A percentile compares a stretch with the other conserved stretches of the same genome.
Evolutionary conservation across 2,888 invertebrate genomes (phyloP).

Genomic region (Drosophila sordidapex): DNA sequence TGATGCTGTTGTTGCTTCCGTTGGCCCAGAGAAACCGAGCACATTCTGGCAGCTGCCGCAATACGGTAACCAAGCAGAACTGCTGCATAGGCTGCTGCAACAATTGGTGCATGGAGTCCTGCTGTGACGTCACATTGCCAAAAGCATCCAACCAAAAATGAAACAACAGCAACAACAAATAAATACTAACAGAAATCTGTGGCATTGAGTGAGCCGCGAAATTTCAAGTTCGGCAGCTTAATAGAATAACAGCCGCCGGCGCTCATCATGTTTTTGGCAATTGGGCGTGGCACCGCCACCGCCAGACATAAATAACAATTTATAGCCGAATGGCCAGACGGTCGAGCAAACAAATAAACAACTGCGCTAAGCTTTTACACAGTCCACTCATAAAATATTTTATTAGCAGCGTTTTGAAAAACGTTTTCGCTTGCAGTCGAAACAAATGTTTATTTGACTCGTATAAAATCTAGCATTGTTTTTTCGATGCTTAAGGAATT

Average conservation of each 20-base stretch:
- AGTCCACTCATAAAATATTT: conserved; percentile 55
- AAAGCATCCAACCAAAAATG: not conserved
- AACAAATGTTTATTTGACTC: not conserved
- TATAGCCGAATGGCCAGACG: conserved; percentile 62
- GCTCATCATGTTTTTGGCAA: conserved; percentile 33
- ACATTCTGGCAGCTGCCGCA: conserved; percentile 24
- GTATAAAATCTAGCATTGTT: not conserved
- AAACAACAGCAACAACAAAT: conserved; percentile 1
- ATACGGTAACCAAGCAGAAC: conserved; percentile 9
- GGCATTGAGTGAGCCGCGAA: conserved; percentile 37
- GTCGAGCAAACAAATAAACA: conserved; percentile 59
- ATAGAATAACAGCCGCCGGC: conserved; percentile 43
- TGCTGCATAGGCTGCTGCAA: not conserved
- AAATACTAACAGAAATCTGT: conserved; percentile 24
- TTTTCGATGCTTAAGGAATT: not conserved
- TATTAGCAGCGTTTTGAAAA: conserved; percentile 32
- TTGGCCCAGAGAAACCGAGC: conserved; percentile 6
- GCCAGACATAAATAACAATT: conserved; percentile 66
- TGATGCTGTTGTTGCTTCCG: conserved; percentile 14
- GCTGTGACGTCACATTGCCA: conserved; percentile 41
- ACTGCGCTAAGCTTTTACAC: conserved; percentile 35
- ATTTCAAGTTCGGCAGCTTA: conserved; percentile 53
- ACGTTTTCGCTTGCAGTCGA: conserved; percentile 13
- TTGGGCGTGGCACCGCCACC: conserved; percentile 41
- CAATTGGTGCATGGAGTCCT: conserved; percentile 3